Evolutionary conservation across 2,888 invertebrate genomes (phyloP), one percentile per base, ranked within the genome.

Genomic region (Lepidocyrtoides sp.): DNA sequence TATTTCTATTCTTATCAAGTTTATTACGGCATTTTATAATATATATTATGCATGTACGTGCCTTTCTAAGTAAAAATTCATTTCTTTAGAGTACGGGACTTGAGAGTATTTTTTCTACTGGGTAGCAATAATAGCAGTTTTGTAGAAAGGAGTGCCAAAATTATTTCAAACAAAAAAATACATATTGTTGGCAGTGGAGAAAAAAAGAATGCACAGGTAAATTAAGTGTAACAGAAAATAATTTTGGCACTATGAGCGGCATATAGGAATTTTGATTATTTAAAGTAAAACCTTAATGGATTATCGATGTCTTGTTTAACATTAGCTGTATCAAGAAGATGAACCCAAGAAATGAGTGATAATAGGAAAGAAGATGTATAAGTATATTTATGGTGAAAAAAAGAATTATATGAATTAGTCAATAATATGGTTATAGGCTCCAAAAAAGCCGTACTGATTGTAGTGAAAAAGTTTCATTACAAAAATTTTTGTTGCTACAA

Each of bases 251-350:
- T 36, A 17, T 32, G n/a, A 2, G 0, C 4, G 51, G 51, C 51
- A 7, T 36, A 36, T 20, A 12, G 48, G 2, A 48, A 48, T n/a
- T 20, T 26, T 60, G 20, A 20, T 8, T 60, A 23, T 17, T 63
- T 10, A 57, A 57, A 29, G 14, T 12, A 32, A 63, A 66, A 44
- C 10, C 5, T 41, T 72, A 72, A 72, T 72, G 41, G 72, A 72
- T 20, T 72, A 41, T 72, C 72, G 20, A 36, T 72, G 72, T 41
- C 7, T 72, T 17, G n/a, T 5, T 12, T 20, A 44, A 44, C 41
- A 72, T n/a, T 72, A 44, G 44, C 44, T 72, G 41, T 72, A 41
- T 72, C 72, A 72, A 41, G 72, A 41, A 44, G 5, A 7, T 44
- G 44, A 72, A 20, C 66, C n/a, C 10, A 26, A 60, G 51, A 51